These are phyloP conservation scores for Platycheirus rosarum DNA, from an alignment of 2,888 invertebrate species.

Conservation along the genomic window DNA sequence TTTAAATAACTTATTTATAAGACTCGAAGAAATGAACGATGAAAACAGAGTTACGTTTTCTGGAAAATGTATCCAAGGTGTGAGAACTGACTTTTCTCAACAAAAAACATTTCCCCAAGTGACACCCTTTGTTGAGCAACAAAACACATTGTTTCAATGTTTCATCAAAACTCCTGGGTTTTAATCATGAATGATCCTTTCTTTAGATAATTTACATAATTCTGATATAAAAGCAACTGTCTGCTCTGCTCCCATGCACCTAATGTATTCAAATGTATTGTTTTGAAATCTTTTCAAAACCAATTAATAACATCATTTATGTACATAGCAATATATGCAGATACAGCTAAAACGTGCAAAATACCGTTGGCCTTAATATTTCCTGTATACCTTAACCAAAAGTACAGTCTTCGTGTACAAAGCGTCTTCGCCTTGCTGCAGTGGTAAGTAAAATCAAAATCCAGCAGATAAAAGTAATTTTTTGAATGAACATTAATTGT, in stretches of 20 bases:
- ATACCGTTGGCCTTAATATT: background rate
- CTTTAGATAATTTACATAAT: conserved; percentile 1
- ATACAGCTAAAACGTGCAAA: no score
- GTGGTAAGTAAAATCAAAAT: conserved; percentile 1
- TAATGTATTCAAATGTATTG: no score
- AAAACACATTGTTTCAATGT: no score
- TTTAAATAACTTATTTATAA: no score
- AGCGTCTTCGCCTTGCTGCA: background rate
- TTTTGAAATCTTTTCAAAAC: conserved; percentile 27
- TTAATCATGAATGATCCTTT: background rate
- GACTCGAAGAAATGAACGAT: no score
- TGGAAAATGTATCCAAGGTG: no score
- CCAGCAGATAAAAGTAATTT: conserved; percentile 12
- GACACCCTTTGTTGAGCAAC: no score
- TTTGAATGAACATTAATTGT: conserved; percentile 9
- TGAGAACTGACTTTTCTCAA: no score
- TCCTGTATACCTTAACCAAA: background rate
- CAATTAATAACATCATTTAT: conserved; percentile 29
- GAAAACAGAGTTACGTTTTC: no score
- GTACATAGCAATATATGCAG: background rate
- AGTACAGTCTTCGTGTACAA: background rate
- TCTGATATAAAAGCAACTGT: conserved; percentile 10
- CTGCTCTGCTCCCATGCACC: background rate
- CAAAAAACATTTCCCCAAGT: no score
- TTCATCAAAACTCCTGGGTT: background rate